Evolutionary conservation across 2,888 invertebrate genomes (phyloP).

Genomic region (Pseudoips prasinana): DNA sequence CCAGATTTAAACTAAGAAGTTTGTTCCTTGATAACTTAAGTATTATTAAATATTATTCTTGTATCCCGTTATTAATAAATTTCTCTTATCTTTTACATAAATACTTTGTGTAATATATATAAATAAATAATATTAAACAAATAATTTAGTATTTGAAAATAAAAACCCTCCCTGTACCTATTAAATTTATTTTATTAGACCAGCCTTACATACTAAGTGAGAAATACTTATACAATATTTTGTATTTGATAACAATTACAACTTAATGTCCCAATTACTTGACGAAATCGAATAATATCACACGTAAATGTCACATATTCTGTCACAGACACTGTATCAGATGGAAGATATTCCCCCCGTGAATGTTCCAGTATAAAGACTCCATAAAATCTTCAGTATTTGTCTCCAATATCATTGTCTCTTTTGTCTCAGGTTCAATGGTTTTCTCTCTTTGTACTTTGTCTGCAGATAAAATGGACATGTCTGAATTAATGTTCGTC

Average conservation of each 20-base stretch:
- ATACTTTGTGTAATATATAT: constrained; percentile 37
- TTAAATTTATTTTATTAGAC: constrained; percentile 52
- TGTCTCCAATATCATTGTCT: constrained; percentile 70
- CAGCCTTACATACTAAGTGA: constrained; percentile 48
- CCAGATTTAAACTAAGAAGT: constrained; percentile 62
- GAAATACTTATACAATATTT: constrained; percentile 28
- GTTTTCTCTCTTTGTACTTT: constrained; percentile 71
- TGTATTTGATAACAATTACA: constrained; percentile 10
- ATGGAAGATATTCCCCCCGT: constrained; percentile 84
- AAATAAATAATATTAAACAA: constrained; percentile 46
- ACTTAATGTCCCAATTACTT: constrained; percentile 50
- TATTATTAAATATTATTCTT: constrained; percentile 35
- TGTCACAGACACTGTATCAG: constrained; percentile 67
- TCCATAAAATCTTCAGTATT: constrained; percentile 76
- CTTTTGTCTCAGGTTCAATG: constrained; percentile 75
- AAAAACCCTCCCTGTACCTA: constrained; percentile 66
- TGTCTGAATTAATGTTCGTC: constrained; percentile 60
- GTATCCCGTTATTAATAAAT: constrained; percentile 43
- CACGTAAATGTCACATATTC: constrained; percentile 36
- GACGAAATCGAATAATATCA: constrained; percentile 38
- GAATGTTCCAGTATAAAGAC: constrained; percentile 83
- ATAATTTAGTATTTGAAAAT: constrained; percentile 46
- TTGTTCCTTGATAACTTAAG: constrained; percentile 35
- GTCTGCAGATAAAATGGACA: constrained; percentile 79
- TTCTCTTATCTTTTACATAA: constrained; percentile 41